Evolutionary conservation across 2,888 invertebrate species (phyloP), one percentile per base, ranked within the genome.

Genomic region (Watsonalla binaria): DNA sequence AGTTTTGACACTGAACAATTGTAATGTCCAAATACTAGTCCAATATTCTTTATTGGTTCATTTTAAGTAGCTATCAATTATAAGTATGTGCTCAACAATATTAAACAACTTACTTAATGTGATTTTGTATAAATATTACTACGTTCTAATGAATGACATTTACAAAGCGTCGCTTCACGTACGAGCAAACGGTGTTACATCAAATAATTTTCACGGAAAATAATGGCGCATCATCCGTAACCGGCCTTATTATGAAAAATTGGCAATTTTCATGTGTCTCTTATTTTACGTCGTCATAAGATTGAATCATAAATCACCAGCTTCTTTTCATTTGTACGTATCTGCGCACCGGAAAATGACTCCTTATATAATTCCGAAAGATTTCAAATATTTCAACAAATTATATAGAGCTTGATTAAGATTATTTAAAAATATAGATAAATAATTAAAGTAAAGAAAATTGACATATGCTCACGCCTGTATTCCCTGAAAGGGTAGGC

Each of bases 241-340:
- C 68, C 68, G 68, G 66, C 73, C 73, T 86, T 87, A 88, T 87
- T 85, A 88, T 84, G 85, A 90, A 79, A 79, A 86, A 90, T 89
- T 84, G 90, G 72, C 87, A 89, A 90, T 90, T 88, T 89, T 86
- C 86, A 84, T 82, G 86, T 86, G 76, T 84, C 84, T 84, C 84
- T 82, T 80, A 79, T 80, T 83, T 82, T 80, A 80, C 80, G 82
- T 80, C 78, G 78, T 76, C 79, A 72, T 76, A 73, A 86, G 83
- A 89, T 90, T 89, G 86, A 81, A 78, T 80, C 81, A 87, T 90
- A 84, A 85, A 80, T 90, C 84, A 87, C 66, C 56, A 66, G 74
- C 62, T 64, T 74, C 76, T 76, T 82, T 85, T 82, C 84, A 84
- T 87, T 88, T 86, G 79, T 82, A 78, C 75, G 71, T 78, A 82